Evolutionary conservation across 2,797 vertebrate species (phyloP).

Genomic region (Nasua narica): DNA sequence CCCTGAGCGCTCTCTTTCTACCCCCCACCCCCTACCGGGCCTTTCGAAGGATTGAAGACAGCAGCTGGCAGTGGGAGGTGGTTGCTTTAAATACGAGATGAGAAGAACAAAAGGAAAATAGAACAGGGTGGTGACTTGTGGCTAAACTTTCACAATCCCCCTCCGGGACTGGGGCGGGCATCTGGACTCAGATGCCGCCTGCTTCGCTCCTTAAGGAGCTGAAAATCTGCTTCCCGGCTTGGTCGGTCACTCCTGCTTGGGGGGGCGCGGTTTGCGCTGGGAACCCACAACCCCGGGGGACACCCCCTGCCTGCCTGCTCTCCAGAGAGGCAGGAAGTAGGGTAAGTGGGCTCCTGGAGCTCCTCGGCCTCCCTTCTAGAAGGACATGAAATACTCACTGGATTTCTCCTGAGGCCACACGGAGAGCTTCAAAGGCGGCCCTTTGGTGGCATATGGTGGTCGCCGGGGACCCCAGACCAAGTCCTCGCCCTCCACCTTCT

Average conservation of each 20-base stretch:
- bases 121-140: conserved; percentile 41
- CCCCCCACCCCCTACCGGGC: neutral
- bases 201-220: neutral
- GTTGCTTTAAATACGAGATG: conserved; percentile 62
- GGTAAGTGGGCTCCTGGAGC: neutral
- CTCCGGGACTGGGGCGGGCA: neutral
- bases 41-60: conserved; percentile 37
- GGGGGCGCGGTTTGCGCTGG: neutral
- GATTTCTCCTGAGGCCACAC: neutral
- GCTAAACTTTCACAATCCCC: neutral
- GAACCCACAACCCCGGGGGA: neutral
- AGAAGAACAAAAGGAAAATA: conserved; percentile 65
- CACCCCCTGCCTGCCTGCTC: neutral
- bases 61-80: conserved; percentile 72
- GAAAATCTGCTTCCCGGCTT: neutral
- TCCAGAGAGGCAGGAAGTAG: neutral
- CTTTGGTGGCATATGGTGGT: neutral
- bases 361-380: neutral
- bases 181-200: neutral
- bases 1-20: neutral
- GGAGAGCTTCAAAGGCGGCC: conserved; percentile 58
- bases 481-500: conserved; percentile 18
- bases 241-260: too few species aligned
- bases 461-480: conserved; percentile 12
- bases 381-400: conserved; percentile 47